Evolutionary conservation across 2,797 vertebrate species (phyloP).

Genomic region (Orestias chungarensis): DNA sequence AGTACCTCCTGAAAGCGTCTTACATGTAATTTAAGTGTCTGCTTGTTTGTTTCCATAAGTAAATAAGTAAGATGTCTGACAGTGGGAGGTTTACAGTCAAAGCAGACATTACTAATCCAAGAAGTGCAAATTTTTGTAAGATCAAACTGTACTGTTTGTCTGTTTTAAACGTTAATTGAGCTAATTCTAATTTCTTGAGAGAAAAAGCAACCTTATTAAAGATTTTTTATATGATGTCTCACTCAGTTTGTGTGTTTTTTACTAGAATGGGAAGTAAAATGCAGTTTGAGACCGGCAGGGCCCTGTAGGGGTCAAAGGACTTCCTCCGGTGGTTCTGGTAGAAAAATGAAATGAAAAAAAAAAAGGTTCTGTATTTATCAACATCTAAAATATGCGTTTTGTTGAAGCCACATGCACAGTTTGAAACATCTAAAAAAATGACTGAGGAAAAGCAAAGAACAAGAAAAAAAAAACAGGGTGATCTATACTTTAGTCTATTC

Average conservation of each 20-base stretch:
- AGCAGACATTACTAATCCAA: slow-evolving; percentile 9
- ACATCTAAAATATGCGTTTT: too few species aligned
- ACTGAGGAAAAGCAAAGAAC: too few species aligned
- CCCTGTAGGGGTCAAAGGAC: background rate
- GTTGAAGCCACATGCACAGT: too few species aligned
- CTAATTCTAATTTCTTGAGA: slow-evolving; percentile 23
- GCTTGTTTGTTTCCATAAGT: slow-evolving; percentile 7
- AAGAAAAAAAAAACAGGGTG: too few species aligned
- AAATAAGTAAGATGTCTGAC: slow-evolving; percentile 23
- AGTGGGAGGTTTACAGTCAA: slow-evolving; percentile 11
- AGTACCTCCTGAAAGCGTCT: background rate
- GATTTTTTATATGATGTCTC: background rate
- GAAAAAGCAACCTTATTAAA: slow-evolving; percentile 41
- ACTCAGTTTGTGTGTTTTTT: background rate
- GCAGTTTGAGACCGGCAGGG: too few species aligned
- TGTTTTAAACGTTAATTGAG: slow-evolving; percentile 22
- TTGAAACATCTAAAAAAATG: too few species aligned
- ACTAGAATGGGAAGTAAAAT: background rate
- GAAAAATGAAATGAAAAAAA: too few species aligned
- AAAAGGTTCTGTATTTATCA: too few species aligned
- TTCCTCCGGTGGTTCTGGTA: background rate
- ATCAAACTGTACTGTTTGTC: slow-evolving; percentile 25
- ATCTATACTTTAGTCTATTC: too few species aligned
- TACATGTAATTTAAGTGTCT: slow-evolving; percentile 13
- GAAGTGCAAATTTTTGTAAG: slow-evolving; percentile 22